Evolutionary conservation across 2,888 invertebrate species (phyloP).

Genomic region (Chaetoderma sp.): DNA sequence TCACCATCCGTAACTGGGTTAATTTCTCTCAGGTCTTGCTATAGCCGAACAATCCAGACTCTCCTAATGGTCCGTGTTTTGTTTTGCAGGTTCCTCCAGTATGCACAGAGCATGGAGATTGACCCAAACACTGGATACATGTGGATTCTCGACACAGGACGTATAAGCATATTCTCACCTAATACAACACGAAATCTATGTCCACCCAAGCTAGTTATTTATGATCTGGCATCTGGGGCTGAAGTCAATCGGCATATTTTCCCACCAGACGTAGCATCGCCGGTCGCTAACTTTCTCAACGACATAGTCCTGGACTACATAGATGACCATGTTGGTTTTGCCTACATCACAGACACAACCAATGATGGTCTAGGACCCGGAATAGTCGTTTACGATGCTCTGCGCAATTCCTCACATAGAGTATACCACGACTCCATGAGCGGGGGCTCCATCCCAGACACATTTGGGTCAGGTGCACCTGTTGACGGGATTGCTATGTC

Average conservation of each 20-base stretch:
- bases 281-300: slow-evolving; percentile 45
- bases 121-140: slow-evolving; percentile 52
- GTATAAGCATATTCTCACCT: slow-evolving; percentile 12
- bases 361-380: slow-evolving; percentile 31
- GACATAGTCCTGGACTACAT: slow-evolving; percentile 54
- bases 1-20: too few species aligned
- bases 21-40: too few species aligned
- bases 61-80: too few species aligned
- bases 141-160: slow-evolving; percentile 56
- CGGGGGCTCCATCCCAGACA: slow-evolving; percentile 16
- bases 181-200: slow-evolving; percentile 35
- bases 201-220: slow-evolving; percentile 52
- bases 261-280: slow-evolving; percentile 42
- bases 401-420: slow-evolving; percentile 37
- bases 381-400: slow-evolving; percentile 47
- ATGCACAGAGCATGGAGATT: slow-evolving; percentile 55
- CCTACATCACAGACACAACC: slow-evolving; percentile 49
- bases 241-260: slow-evolving; percentile 43
- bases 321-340: slow-evolving; percentile 43
- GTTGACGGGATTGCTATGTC: slow-evolving; percentile 57
- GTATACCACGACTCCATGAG: slow-evolving; percentile 44
- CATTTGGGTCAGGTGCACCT: slow-evolving; percentile 25
- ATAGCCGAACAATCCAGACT: too few species aligned
- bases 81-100: slow-evolving; percentile 50
- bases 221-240: slow-evolving; percentile 40